Percentiles rank a stretch among this genome's conserved stretches.
These are phyloP conservation scores for Melanotaenia trifasciata DNA, from an alignment of 2,797 vertebrate genomes.

Conservation along the genomic window DNA sequence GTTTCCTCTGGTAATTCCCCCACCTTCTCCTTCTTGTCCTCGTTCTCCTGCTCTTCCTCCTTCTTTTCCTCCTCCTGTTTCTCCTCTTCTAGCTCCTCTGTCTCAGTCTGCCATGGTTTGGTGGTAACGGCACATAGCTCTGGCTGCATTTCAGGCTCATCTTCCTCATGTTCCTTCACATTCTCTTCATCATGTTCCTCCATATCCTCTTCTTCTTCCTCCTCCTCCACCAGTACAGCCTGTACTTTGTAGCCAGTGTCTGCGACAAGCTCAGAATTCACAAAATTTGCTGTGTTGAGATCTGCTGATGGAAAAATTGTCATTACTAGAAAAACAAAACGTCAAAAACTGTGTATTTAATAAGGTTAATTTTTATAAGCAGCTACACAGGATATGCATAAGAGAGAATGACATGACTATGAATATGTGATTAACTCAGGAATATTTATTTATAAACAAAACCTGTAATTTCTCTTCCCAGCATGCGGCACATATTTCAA, in stretches of 20 bases:
- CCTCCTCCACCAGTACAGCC: conserved; percentile 79
- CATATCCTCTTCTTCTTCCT: conserved; percentile 73
- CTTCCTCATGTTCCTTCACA: conserved; percentile 45
- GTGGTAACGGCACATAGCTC: conserved; percentile 17
- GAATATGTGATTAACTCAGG: conserved; percentile 1
- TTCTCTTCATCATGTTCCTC: conserved; percentile 71
- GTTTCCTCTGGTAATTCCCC: conserved; percentile 32
- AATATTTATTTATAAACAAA: not conserved
- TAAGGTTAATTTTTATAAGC: not conserved
- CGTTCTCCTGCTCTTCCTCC: not conserved
- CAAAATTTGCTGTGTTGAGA: conserved; percentile 37
- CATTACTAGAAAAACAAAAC: conserved; percentile 19
- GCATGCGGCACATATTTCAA: not conserved
- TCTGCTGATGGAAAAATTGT: conserved; percentile 53
- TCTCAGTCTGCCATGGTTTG: conserved; percentile 41
- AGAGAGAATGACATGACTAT: conserved; percentile 12
- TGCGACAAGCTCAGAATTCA: conserved; percentile 65
- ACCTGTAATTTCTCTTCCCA: not conserved
- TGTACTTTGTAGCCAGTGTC: conserved; percentile 73
- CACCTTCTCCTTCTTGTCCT: not conserved
- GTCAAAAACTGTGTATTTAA: not conserved
- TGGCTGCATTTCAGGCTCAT: conserved; percentile 26
- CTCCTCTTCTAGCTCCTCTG: conserved; percentile 33
- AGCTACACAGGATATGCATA: not conserved
- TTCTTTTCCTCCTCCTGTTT: not conserved